Conservation (phyloP, 2,888 invertebrate genomes). For the Euplagia quadripunctaria region DNA sequence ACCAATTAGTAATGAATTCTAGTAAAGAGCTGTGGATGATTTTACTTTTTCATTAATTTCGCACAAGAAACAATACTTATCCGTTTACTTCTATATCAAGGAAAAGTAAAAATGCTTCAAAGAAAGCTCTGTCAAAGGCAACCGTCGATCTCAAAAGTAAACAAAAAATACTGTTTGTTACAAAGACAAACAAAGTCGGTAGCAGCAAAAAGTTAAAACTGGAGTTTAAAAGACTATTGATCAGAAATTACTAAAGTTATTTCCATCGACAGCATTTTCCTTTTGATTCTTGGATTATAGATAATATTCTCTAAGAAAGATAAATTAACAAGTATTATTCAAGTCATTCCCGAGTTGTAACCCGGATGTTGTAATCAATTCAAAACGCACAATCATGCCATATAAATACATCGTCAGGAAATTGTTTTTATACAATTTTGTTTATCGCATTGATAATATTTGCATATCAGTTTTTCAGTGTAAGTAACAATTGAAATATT, state of each 20-base stretch:
- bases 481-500: conserved; percentile 41
- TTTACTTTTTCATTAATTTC: neutral
- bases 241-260: conserved; percentile 45
- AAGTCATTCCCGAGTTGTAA: conserved; percentile 61
- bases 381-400: conserved; percentile 63
- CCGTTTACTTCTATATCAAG: too few relatives aligned
- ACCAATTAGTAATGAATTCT: neutral
- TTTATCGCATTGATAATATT: conserved; percentile 58
- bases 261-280: conserved; percentile 16
- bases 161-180: conserved; percentile 33
- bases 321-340: conserved; percentile 76
- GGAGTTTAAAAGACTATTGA: conserved; percentile 44
- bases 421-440: conserved; percentile 51
- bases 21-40: too few relatives aligned
- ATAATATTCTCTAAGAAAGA: conserved; percentile 46
- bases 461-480: conserved; percentile 43
- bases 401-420: conserved; percentile 62
- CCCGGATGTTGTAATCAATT: conserved; percentile 66
- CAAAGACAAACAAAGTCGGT: conserved; percentile 40
- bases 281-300: conserved; percentile 30
- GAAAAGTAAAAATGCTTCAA: conserved; percentile 1
- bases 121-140: conserved; percentile 20
- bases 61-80: neutral
- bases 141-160: conserved; percentile 33
- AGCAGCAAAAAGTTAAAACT: conserved; percentile 36